phyloP scores from a whole-genome alignment of 1,140 invertebrate species.

The Scaptomyza pallida region DNA sequence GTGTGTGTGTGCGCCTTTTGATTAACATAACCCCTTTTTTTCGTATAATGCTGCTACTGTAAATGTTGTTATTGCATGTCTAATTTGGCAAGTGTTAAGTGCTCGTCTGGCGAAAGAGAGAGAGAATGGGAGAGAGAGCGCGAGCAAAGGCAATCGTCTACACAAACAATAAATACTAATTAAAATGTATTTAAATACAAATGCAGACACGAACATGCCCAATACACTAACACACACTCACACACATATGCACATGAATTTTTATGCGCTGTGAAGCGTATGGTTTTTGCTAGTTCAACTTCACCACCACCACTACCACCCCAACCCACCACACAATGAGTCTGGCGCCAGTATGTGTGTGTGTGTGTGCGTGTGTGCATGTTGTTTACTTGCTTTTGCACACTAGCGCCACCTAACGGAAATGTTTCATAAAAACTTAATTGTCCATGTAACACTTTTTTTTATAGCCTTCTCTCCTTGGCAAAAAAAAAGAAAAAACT shows the following conservation, averaged over 20 bases:
- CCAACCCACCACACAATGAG: conserved; percentile 7
- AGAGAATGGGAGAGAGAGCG: not conserved
- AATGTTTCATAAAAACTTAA: conserved; percentile 81
- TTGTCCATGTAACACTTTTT: conserved; percentile 77
- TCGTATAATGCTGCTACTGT: conserved; percentile 25
- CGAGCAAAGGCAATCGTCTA: conserved; percentile 40
- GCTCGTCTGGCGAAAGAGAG: conserved; percentile 10
- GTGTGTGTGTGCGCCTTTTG: conserved; percentile 41
- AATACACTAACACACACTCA: conserved; percentile 5
- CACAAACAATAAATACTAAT: conserved; percentile 78
- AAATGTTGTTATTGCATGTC: conserved; percentile 64
- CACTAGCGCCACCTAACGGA: conserved; percentile 72
- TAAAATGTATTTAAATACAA: conserved; percentile 79
- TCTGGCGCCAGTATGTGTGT: conserved; percentile 35
- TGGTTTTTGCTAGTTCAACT: conserved; percentile 32
- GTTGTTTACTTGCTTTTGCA: conserved; percentile 59
- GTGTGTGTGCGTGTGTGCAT: conserved; percentile 40
- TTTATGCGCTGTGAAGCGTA: conserved; percentile 52
- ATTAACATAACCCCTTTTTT: conserved; percentile 68
- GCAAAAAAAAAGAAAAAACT: too few species aligned
- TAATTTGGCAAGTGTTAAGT: conserved; percentile 78
- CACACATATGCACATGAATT: conserved; percentile 31
- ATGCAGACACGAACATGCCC: conserved; percentile 54
- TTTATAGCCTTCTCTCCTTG: conserved; percentile 27
- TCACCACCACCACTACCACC: not conserved